Evolutionary conservation across 2,888 invertebrate species (phyloP).

Genomic region (Scaptomyza flava): DNA sequence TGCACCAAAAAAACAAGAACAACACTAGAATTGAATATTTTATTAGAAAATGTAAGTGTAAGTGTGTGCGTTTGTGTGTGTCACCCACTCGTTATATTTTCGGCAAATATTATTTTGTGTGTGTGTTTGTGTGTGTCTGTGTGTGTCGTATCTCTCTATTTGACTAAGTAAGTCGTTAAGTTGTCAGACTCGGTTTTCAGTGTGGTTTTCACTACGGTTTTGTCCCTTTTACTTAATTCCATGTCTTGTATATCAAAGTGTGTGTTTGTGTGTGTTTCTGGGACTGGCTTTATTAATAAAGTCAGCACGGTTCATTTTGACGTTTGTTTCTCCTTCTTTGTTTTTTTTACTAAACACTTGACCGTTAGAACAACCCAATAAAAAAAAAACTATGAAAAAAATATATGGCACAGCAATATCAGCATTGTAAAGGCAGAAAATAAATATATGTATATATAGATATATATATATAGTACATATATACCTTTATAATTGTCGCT

Average conservation of each 20-base stretch:
- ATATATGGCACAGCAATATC: background rate
- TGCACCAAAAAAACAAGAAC: background rate
- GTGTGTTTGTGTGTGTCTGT: background rate
- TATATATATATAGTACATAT: conserved; percentile 3
- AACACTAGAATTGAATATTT: conserved; percentile 53
- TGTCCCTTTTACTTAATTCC: conserved; percentile 8
- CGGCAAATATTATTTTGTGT: conserved; percentile 57
- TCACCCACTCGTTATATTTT: conserved; percentile 45
- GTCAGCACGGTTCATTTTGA: conserved; percentile 48
- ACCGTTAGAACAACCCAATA: conserved; percentile 23
- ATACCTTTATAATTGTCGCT: conserved; percentile 22
- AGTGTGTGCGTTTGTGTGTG: conserved; percentile 11
- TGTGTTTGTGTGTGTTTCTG: conserved; percentile 18
- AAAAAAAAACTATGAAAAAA: conserved; percentile 15
- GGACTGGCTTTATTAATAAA: conserved; percentile 71
- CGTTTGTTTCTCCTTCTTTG: conserved; percentile 5
- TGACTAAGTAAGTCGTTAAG: conserved; percentile 78
- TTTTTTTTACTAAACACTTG: conserved; percentile 33
- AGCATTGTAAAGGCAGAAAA: background rate
- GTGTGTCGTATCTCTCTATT: conserved; percentile 58
- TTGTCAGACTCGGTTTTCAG: conserved; percentile 72
- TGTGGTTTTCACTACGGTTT: conserved; percentile 38
- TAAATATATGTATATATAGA: conserved; percentile 21
- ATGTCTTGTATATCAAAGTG: background rate
- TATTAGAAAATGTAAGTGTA: conserved; percentile 21